Evolutionary conservation across 1,140 invertebrate species (phyloP).

Genomic region (Ruditapes philippinarum): DNA sequence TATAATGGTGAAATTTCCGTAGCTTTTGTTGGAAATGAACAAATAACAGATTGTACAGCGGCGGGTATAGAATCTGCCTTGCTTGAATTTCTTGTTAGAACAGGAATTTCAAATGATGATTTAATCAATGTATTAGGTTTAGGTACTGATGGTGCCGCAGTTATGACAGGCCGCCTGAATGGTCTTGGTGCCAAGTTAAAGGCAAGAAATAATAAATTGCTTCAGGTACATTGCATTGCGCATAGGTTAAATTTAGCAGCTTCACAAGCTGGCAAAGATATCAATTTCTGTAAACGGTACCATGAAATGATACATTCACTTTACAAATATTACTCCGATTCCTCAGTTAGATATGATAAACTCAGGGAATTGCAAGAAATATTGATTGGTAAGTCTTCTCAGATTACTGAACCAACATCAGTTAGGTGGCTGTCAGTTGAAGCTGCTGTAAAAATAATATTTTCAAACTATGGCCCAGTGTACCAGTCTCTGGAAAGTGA

Average conservation of each 20-base stretch:
- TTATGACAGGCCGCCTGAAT: background rate
- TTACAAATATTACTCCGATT: background rate
- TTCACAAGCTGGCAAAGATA: background rate
- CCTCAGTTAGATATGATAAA: background rate
- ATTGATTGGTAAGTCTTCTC: background rate
- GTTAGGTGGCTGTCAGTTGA: conserved; percentile 14
- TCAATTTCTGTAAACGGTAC: background rate
- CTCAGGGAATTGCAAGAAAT: background rate
- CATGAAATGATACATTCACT: background rate
- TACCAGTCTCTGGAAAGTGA: background rate
- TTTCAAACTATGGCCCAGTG: background rate
- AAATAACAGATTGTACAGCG: background rate
- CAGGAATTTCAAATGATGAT: background rate
- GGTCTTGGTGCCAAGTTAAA: background rate
- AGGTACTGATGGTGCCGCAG: background rate
- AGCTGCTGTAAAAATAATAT: conserved; percentile 25
- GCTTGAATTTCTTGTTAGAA: background rate
- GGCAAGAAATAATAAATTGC: background rate
- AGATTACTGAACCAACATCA: background rate
- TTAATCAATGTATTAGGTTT: background rate
- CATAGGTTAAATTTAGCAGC: conserved; percentile 17
- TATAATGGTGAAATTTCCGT: background rate
- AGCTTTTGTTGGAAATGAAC: background rate
- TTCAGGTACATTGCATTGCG: background rate
- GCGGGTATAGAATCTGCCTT: background rate